Conservation (phyloP, 1,140 invertebrate genomes). For the Agraylea sexmaculata region DNA sequence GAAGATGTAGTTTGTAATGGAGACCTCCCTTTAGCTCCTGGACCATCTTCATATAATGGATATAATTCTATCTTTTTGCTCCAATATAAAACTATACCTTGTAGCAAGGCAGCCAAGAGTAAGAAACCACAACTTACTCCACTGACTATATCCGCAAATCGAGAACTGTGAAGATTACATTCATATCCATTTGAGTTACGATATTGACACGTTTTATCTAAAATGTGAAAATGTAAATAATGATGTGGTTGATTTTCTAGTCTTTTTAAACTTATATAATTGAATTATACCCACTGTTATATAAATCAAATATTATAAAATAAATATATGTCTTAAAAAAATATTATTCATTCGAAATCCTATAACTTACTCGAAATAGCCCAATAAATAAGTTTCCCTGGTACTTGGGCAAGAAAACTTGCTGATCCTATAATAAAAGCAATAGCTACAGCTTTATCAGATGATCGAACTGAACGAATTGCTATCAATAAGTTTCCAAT, state of each 20-base stretch:
- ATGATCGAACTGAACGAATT: slow-evolving; percentile 38
- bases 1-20: too few relatives aligned
- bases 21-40: background rate
- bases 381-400: slow-evolving; percentile 43
- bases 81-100: slow-evolving; percentile 11
- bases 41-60: slow-evolving; percentile 8
- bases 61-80: slow-evolving; percentile 12
- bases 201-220: slow-evolving; percentile 31
- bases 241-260: too few relatives aligned
- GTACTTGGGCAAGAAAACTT: slow-evolving; percentile 41
- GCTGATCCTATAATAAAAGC: slow-evolving; percentile 42
- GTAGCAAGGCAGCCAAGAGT: slow-evolving; percentile 10
- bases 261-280: too few relatives aligned
- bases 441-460: slow-evolving; percentile 47
- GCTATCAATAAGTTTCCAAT: slow-evolving; percentile 45
- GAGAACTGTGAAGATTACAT: slow-evolving; percentile 15
- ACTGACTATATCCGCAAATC: slow-evolving; percentile 17
- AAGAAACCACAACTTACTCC: slow-evolving; percentile 14
- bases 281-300: too few relatives aligned
- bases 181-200: slow-evolving; percentile 15
- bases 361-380: slow-evolving; percentile 33
- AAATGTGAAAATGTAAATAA: too few relatives aligned
- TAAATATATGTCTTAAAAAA: too few relatives aligned
- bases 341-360: too few relatives aligned
- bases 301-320: too few relatives aligned